Percentiles rank a stretch among this genome's conserved stretches.
phyloP scores from a whole-genome alignment of 37 sponge, comb jelly and placozoan genomes.

The Ephydatia muelleri region DNA sequence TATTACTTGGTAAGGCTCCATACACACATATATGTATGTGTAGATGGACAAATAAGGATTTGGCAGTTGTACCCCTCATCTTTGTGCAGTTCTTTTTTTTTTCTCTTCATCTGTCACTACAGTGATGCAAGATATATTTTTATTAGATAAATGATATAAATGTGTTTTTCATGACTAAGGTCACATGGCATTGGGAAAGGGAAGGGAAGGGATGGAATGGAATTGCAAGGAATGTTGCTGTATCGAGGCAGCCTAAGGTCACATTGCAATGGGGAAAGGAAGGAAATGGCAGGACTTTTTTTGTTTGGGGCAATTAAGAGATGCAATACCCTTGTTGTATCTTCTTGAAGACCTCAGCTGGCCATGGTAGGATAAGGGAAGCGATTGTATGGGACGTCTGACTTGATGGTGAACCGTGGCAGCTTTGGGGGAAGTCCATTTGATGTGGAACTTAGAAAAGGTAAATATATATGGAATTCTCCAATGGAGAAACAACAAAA shows the following conservation, averaged over 20 bases:
- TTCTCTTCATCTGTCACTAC: not conserved
- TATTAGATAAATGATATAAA: not conserved
- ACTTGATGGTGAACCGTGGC: conserved; percentile 96
- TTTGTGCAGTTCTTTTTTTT: not conserved
- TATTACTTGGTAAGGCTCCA: not conserved
- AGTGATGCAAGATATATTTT: not conserved
- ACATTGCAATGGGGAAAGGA: too few species aligned
- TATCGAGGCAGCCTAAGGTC: too few species aligned
- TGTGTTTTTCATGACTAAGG: too few species aligned
- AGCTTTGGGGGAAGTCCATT: conserved; percentile 98
- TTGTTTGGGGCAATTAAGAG: conserved; percentile 83
- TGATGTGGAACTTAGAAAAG: conserved; percentile 98
- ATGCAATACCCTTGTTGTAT: conserved; percentile 79
- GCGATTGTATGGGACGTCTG: conserved; percentile 95
- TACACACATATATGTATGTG: not conserved
- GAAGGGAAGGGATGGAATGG: not conserved
- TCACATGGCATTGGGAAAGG: not conserved
- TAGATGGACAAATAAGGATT: not conserved
- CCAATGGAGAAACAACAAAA: too few species aligned
- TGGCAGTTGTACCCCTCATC: not conserved
- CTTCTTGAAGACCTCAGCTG: conserved; percentile 72
- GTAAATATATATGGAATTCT: too few species aligned
- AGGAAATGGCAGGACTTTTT: too few species aligned
- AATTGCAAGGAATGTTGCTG: too few species aligned
- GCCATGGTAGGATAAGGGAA: conserved; percentile 93